These are phyloP conservation scores for Rhinichthys klamathensis DNA, from an alignment of 2,113 vertebrate genomes.

Conservation along the genomic window DNA sequence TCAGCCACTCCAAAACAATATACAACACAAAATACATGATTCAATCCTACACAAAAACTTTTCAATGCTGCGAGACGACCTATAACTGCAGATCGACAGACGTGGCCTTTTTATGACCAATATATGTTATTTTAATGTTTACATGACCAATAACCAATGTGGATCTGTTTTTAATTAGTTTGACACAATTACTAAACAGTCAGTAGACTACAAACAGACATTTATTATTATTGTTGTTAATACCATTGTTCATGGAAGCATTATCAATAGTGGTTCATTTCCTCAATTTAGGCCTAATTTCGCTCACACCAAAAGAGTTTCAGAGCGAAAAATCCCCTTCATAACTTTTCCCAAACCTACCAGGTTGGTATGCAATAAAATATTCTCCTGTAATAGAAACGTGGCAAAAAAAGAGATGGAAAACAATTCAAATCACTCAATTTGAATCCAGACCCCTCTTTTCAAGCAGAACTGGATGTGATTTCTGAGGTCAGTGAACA, in stretches of 20 bases:
- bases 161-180: neutral
- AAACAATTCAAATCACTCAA: neutral
- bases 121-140: neutral
- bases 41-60: neutral
- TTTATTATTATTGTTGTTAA: neutral
- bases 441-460: neutral
- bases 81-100: too few species aligned
- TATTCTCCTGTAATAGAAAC: neutral
- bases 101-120: neutral
- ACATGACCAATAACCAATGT: neutral
- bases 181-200: neutral
- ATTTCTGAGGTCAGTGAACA: neutral
- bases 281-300: too few species aligned
- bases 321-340: neutral
- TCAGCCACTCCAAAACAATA: neutral
- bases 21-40: neutral
- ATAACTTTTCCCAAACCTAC: neutral
- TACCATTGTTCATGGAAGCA: neutral
- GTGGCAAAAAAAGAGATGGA: neutral
- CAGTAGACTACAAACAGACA: neutral
- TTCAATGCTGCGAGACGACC: neutral
- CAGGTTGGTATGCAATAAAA: neutral
- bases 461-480: neutral
- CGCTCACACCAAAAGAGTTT: neutral
- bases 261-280: neutral